Evolutionary conservation across 2,113 vertebrate species (phyloP).

Genomic region (Dicaeum eximium): DNA sequence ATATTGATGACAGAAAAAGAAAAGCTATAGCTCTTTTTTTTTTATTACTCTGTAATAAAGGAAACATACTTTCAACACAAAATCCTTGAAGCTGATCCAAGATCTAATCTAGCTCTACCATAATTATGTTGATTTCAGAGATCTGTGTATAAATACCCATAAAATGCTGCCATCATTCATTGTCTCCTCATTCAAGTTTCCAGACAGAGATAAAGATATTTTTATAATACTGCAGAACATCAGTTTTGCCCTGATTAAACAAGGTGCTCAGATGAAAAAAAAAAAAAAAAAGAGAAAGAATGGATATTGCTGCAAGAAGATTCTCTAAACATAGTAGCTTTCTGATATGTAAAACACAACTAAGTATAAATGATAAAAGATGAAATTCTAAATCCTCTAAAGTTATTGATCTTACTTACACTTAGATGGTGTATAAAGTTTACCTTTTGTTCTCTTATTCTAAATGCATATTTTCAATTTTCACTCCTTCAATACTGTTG

Average conservation of each 20-base stretch:
- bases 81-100: conserved; percentile 25
- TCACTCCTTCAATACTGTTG: not conserved
- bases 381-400: not conserved
- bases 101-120: not conserved
- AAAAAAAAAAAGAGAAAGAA: not conserved
- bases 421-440: not conserved
- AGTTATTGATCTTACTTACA: not conserved
- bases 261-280: not conserved
- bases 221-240: not conserved
- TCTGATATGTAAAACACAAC: not conserved
- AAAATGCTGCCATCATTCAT: not conserved
- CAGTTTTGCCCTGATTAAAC: not conserved
- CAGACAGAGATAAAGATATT: not conserved
- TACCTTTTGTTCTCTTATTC: not conserved
- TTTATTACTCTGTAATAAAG: not conserved
- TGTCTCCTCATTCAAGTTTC: not conserved
- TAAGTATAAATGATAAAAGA: not conserved
- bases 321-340: not conserved
- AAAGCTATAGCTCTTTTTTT: not conserved
- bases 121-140: not conserved
- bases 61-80: not conserved
- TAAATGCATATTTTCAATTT: not conserved
- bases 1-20: not conserved
- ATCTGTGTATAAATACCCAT: not conserved
- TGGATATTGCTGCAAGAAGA: not conserved